Base-by-base conservation (phyloP, 2,113 vertebrate species). In the Pollimyrus isidori region DNA sequence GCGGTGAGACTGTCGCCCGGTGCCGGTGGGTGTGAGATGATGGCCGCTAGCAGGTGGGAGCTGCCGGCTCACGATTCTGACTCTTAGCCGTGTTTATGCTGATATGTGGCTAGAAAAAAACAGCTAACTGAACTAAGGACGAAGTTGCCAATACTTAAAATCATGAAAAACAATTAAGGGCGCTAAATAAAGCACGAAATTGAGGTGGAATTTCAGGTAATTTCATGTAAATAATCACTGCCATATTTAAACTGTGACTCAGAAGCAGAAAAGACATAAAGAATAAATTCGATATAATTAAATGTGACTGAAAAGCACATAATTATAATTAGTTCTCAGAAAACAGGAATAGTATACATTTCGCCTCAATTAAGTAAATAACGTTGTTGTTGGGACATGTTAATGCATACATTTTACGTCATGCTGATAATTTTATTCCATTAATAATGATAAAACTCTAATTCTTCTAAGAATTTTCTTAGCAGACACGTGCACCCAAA, bases 191-290 rank as follows among this genome's bases (percentile, higher is more conserved):
- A 56, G 30, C 85, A 21, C 15, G n/a, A 26, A n/a, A 49, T n/a
- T 49, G 45, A 50, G 85, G 50, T 56, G 49, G 26, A n/a, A 53
- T 56, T 87, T 86, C 9, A 35, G 85, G 9, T 26, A 87, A 19
- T 87, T 52, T 86, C 85, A 52, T 53, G n/a, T 52, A 5, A 87
- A 56, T 53, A 87, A 39, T 39, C 50, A 87, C 30, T 87, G 11
- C 50, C 85, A 56, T 56, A 87, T 87, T 87, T 87, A 87, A 53
- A 87, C 30, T 87, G 50, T 87, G 85, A 87, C 85, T 87, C 85
- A 87, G 85, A 35, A 39, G n/a, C 85, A 52, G 7, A 87, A 84
- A 35, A 87, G 13, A 42, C 48, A 53, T 52, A 86, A 56, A 87
- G 50, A 53, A 87, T 87, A 53, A 26, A 39, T 87, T 87, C 50